Evolutionary conservation across 1,140 invertebrate species (phyloP), one percentile per base, ranked within the genome.

Genomic region (Dinoponera quadriceps): DNA sequence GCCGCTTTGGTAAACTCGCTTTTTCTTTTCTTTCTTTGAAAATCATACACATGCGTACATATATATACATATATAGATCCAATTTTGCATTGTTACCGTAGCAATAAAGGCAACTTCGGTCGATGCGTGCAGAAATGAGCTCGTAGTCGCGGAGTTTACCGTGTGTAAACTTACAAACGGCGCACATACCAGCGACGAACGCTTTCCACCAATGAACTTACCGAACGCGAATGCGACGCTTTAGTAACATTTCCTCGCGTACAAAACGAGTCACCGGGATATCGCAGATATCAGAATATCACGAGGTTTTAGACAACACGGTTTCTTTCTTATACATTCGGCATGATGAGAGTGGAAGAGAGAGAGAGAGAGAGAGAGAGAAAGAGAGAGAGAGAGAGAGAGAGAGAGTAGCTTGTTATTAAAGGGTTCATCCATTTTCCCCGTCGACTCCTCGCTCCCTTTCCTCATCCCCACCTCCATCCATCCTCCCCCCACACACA

Each of bases 301-400:
- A 38, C 38, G 60, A 57, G 72, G 33, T 63, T 14, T 75, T 18
- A 22, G 74, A 66, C 48, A 66, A 29, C 29, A 62, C 14, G n/a
- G 57, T 82, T 74, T 74, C 20, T 82, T 62, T 74, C 16, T 74
- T 62, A 38, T 48, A 54, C 16, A 29, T 75, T 62, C n/a, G 44
- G 11, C 20, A 44, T 38, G 44, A 63, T 63, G 59, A 82, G 3
- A 27, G 27, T 1, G 13, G 3, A 20, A 59, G 20, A 25, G 2
- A 60, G 9, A 11, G 22, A 62, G 18, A 25, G 7, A 62, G 29
- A 62, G 16, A 27, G 18, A 62, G 29, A 62, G 14, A 16, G 16
- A 62, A 11, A 22, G 29, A 9, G 38, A 60, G 25, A 29, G 14
- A 4, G 25, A 62, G 25, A 62, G 60, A 27, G 60, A 62, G 60